Evolutionary conservation across 2,888 invertebrate species (phyloP).

Genomic region (Tenthredo distinguenda): DNA sequence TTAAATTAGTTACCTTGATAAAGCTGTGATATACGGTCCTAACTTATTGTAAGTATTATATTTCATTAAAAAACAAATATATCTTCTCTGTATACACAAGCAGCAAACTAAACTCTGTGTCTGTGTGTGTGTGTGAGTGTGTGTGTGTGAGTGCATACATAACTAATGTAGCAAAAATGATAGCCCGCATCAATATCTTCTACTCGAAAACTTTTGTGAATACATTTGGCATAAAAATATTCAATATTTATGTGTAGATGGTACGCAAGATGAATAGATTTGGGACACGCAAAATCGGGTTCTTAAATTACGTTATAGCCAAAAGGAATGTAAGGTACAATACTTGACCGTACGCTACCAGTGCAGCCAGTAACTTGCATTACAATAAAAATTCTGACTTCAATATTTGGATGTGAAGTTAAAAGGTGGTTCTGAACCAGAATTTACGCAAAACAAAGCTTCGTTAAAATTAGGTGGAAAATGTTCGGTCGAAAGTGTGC

Average conservation of each 20-base stretch:
- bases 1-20: constrained; percentile 26
- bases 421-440: not conserved
- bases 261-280: constrained; percentile 36
- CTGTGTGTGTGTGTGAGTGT: not conserved
- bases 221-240: constrained; percentile 44
- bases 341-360: constrained; percentile 73
- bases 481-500: constrained; percentile 27
- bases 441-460: constrained; percentile 11
- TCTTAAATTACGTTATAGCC: constrained; percentile 75
- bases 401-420: not conserved
- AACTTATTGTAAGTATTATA: constrained; percentile 29
- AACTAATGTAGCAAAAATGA: constrained; percentile 44
- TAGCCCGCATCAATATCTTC: constrained; percentile 40
- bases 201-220: constrained; percentile 33
- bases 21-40: not conserved
- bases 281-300: constrained; percentile 34
- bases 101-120: constrained; percentile 20
- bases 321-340: constrained; percentile 78
- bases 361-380: constrained; percentile 33
- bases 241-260: constrained; percentile 38
- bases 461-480: not conserved
- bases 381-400: constrained; percentile 25
- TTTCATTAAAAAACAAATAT: constrained; percentile 30
- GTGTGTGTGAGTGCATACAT: not conserved
- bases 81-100: constrained; percentile 8